A percentile compares a stretch with the other conserved stretches of the same genome.
These are phyloP conservation scores for Cydia fagiglandana DNA, from an alignment of 1,140 invertebrate species.

Conservation along the genomic window DNA sequence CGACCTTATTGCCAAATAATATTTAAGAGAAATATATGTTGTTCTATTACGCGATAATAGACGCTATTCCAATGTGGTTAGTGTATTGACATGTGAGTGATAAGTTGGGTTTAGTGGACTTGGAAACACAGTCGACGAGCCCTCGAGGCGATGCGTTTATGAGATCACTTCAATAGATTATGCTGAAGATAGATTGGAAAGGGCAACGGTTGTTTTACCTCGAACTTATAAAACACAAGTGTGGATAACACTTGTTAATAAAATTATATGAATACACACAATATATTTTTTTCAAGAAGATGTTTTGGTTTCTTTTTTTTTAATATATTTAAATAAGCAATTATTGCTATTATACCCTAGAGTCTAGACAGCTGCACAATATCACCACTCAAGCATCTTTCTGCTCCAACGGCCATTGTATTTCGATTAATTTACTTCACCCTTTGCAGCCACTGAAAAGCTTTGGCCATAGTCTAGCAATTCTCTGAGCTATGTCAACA, in stretches of 20 bases:
- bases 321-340: too few relatives aligned
- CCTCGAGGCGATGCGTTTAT: constrained; percentile 5
- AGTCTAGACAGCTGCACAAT: too few relatives aligned
- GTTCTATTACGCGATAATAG: neutral
- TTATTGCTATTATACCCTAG: too few relatives aligned
- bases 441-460: too few relatives aligned
- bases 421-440: too few relatives aligned
- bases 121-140: constrained; percentile 7
- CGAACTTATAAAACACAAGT: neutral
- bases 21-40: neutral
- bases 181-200: constrained; percentile 12
- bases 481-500: too few relatives aligned
- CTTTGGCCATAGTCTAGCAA: too few relatives aligned
- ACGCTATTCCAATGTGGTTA: neutral
- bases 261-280: too few relatives aligned
- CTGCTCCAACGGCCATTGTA: too few relatives aligned
- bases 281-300: too few relatives aligned
- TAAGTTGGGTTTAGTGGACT: neutral
- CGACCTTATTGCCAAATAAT: neutral
- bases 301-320: too few relatives aligned
- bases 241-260: neutral
- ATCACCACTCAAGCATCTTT: too few relatives aligned
- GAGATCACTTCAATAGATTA: constrained; percentile 11
- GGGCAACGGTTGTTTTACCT: constrained; percentile 8
- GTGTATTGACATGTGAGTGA: constrained; percentile 10